phyloP scores from a whole-genome alignment of 2,888 invertebrate species.

The Scaptomyza caliginosa region DNA sequence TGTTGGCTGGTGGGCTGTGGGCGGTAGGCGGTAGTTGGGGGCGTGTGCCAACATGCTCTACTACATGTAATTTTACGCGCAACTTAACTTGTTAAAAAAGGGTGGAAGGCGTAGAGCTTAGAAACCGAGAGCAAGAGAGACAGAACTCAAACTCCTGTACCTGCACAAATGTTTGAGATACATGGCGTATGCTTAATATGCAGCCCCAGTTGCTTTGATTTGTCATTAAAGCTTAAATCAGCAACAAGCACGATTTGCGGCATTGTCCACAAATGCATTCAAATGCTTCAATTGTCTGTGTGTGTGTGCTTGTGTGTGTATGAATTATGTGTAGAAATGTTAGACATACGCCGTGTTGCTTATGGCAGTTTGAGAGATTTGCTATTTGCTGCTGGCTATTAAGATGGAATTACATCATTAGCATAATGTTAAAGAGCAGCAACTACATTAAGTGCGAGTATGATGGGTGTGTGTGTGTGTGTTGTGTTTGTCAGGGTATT shows the following conservation, averaged over 20 bases:
- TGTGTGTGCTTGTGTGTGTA: constrained; percentile 19
- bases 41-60: constrained; percentile 65
- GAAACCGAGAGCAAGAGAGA: not conserved
- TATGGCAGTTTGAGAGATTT: not conserved
- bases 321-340: constrained; percentile 43
- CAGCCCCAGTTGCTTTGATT: constrained; percentile 62
- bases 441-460: not conserved
- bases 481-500: not conserved
- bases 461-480: not conserved
- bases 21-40: constrained; percentile 7
- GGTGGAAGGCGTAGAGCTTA: not conserved
- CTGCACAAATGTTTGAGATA: constrained; percentile 64
- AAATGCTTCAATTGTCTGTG: constrained; percentile 26
- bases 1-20: not conserved
- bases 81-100: constrained; percentile 78
- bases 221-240: constrained; percentile 67
- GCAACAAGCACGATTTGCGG: constrained; percentile 44
- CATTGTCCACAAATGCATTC: constrained; percentile 28
- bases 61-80: constrained; percentile 83
- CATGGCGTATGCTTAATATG: constrained; percentile 73
- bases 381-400: constrained; percentile 28
- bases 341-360: constrained; percentile 55
- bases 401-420: constrained; percentile 34
- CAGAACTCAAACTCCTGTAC: not conserved
- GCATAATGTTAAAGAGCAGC: constrained; percentile 19